A percentile compares a stretch with the other conserved stretches of the same genome.
phyloP scores from a whole-genome alignment of 2,797 vertebrate genomes.

The Phrynocephalus vlangalii region DNA sequence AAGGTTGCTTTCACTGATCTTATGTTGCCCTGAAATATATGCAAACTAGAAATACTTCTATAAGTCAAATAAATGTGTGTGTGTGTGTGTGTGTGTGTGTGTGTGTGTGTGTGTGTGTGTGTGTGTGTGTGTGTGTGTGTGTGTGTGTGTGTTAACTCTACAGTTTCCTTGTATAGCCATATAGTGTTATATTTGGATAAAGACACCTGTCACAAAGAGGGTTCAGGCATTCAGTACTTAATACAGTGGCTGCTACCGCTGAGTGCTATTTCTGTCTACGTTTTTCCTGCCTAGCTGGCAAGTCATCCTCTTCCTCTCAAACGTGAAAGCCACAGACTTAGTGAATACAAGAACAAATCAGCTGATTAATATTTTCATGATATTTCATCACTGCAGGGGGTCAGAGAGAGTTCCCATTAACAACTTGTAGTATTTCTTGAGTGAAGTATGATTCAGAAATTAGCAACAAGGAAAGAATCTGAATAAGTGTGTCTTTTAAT shows the following conservation, averaged over 20 bases:
- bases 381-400: slow-evolving; percentile 60
- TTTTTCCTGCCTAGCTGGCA: slow-evolving; percentile 69
- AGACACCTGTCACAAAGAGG: slow-evolving; percentile 36
- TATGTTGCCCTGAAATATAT: background rate
- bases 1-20: no score
- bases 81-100: background rate
- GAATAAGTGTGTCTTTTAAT: slow-evolving; percentile 62
- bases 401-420: slow-evolving; percentile 63
- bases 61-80: background rate
- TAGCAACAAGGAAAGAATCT: slow-evolving; percentile 45
- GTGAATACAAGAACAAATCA: slow-evolving; percentile 69
- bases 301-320: slow-evolving; percentile 64
- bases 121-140: background rate
- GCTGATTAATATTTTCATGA: slow-evolving; percentile 61
- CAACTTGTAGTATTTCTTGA: slow-evolving; percentile 61
- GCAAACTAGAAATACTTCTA: background rate
- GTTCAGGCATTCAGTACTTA: slow-evolving; percentile 72
- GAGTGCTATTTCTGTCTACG: slow-evolving; percentile 68
- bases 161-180: slow-evolving; percentile 10
- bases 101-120: background rate
- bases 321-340: slow-evolving; percentile 66
- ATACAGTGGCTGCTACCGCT: slow-evolving; percentile 48
- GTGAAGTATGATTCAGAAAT: slow-evolving; percentile 43
- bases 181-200: slow-evolving; percentile 49
- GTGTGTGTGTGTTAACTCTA: no score